phyloP scores from a whole-genome alignment of 2,113 vertebrate species.

The Sebastes schlegelii region DNA sequence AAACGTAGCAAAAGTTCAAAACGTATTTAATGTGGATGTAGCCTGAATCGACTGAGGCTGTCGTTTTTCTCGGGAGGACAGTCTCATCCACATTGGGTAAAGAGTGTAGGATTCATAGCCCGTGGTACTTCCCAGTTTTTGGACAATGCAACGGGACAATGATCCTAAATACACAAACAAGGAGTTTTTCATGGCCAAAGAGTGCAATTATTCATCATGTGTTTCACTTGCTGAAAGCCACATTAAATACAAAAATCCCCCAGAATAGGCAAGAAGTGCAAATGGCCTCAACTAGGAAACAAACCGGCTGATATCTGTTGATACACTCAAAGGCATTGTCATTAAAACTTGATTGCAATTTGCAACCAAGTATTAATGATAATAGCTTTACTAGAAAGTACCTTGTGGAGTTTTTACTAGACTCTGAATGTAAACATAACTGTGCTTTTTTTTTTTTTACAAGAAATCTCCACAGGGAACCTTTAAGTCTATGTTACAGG shows the following conservation, averaged over 20 bases:
- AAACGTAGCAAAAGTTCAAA: too few species aligned
- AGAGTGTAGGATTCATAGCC: neutral
- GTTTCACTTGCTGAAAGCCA: constrained; percentile 28
- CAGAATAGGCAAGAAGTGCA: constrained; percentile 27
- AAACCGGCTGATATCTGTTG: neutral
- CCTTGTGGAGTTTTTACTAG: too few species aligned
- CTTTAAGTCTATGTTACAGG: neutral
- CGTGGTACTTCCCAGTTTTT: neutral
- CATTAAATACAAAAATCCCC: neutral
- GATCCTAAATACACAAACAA: neutral
- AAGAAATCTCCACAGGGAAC: neutral
- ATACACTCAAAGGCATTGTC: neutral
- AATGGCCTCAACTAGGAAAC: constrained; percentile 29
- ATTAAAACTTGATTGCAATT: too few species aligned
- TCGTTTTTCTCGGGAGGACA: neutral
- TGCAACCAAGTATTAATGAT: too few species aligned
- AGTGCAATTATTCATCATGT: neutral
- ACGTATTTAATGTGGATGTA: too few species aligned
- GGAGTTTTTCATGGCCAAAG: neutral
- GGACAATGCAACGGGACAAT: too few species aligned
- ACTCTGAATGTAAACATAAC: too few species aligned
- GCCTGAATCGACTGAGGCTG: neutral
- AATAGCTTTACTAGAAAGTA: too few species aligned
- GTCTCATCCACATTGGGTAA: neutral
- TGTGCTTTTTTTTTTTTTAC: neutral